Evolutionary conservation across 1,140 invertebrate species (phyloP).

Genomic region (Zaprionus kolodkinae): DNA sequence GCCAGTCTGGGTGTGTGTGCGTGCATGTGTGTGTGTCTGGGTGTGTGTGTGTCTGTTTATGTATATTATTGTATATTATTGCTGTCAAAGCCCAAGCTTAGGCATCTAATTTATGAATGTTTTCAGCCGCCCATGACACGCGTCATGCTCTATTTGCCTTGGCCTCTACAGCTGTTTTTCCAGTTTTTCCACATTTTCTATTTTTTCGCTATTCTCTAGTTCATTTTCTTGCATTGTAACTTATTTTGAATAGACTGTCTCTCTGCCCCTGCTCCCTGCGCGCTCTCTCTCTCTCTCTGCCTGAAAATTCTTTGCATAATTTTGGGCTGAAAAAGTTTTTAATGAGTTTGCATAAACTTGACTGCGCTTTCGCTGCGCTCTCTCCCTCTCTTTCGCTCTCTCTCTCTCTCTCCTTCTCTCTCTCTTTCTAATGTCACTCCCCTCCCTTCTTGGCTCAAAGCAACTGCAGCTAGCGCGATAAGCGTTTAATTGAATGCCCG

Average conservation of each 20-base stretch:
- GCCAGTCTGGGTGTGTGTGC: neutral
- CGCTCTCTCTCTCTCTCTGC: neutral
- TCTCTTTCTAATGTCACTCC: neutral
- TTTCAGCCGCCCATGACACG: constrained; percentile 45
- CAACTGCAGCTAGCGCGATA: constrained; percentile 65
- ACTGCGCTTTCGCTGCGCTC: constrained; percentile 49
- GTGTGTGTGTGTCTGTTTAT: constrained; percentile 29
- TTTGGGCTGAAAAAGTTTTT: constrained; percentile 69
- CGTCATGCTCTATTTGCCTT: constrained; percentile 37
- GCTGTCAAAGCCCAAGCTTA: constrained; percentile 65
- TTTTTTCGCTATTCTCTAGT: neutral
- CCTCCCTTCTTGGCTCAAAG: constrained; percentile 28
- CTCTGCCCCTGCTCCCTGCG: too few species aligned
- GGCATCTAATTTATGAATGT: constrained; percentile 79
- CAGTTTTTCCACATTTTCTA: constrained; percentile 1
- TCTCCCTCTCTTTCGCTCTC: constrained; percentile 1
- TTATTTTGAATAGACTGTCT: constrained; percentile 29
- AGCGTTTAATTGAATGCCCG: constrained; percentile 76
- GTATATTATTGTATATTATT: constrained; percentile 13
- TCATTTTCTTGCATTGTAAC: constrained; percentile 18
- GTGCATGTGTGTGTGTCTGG: neutral
- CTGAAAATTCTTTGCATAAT: constrained; percentile 47
- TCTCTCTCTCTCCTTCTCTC: too few species aligned
- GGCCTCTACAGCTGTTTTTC: neutral
- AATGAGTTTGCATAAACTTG: constrained; percentile 78